phyloP scores from a whole-genome alignment of 2,797 vertebrate species.

The Sebastes taczanowskii region DNA sequence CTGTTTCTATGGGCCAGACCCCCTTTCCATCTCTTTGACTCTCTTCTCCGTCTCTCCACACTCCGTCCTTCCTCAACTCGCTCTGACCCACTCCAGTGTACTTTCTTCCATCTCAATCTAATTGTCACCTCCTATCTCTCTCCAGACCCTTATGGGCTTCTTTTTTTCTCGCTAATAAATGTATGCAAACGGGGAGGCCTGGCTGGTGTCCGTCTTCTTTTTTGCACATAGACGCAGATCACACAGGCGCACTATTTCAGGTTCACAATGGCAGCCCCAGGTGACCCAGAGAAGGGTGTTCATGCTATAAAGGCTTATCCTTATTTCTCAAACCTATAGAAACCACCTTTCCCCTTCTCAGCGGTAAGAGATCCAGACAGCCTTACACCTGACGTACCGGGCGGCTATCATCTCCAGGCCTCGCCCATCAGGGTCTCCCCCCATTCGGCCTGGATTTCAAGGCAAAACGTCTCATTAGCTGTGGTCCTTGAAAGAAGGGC shows the following conservation, averaged over 20 bases:
- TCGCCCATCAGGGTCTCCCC: conserved; percentile 74
- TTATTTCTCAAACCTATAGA: conserved; percentile 61
- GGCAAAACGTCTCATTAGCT: conserved; percentile 87
- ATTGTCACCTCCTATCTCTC: conserved; percentile 73
- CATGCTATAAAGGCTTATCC: conserved; percentile 60
- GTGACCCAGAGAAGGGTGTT: conserved; percentile 62
- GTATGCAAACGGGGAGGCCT: conserved; percentile 57
- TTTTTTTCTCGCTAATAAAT: conserved; percentile 48
- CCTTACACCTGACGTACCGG: conserved; percentile 69
- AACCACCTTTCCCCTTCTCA: conserved; percentile 57
- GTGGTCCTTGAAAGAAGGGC: conserved; percentile 83
- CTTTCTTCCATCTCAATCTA: conserved; percentile 67
- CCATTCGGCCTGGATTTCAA: conserved; percentile 80
- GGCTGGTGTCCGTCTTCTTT: conserved; percentile 33
- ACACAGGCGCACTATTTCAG: conserved; percentile 57
- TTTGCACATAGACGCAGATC: conserved; percentile 61
- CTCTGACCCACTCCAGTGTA: conserved; percentile 61
- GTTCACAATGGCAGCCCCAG: conserved; percentile 68
- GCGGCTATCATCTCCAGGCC: conserved; percentile 75
- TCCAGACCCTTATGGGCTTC: conserved; percentile 47
- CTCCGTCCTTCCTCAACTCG: conserved; percentile 59
- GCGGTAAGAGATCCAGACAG: conserved; percentile 60
- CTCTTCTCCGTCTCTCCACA: conserved; percentile 48
- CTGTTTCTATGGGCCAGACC: conserved; percentile 73
- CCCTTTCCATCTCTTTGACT: conserved; percentile 67